Conservation (phyloP, 2,888 invertebrate genomes). For the Dasysyrphus tricinctus region DNA sequence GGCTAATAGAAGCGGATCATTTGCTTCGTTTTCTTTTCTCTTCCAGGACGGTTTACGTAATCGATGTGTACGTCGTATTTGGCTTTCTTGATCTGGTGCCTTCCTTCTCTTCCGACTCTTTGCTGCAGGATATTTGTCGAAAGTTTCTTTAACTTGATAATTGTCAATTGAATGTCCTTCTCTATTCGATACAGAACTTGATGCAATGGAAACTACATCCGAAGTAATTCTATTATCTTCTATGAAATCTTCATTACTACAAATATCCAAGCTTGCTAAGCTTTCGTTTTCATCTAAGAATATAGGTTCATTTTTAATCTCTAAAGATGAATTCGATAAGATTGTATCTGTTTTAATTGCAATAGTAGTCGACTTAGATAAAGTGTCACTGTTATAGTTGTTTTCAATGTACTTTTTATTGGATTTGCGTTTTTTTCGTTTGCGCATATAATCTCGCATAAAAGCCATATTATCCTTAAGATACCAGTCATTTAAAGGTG, state of each 20-base stretch:
- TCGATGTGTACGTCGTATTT: not conserved
- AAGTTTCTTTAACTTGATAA: not conserved
- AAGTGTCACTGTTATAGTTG: not conserved
- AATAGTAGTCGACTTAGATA: not conserved
- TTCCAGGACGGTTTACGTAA: not conserved
- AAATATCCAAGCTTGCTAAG: not conserved
- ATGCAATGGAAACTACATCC: not conserved
- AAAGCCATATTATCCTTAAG: slow-evolving; percentile 9
- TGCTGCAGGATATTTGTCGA: not conserved
- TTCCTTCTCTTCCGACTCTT: not conserved
- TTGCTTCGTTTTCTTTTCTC: not conserved
- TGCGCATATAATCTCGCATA: not conserved
- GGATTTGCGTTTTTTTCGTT: not conserved
- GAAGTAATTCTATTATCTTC: not conserved
- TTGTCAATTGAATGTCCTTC: not conserved
- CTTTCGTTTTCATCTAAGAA: not conserved
- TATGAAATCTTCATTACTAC: not conserved
- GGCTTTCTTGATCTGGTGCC: not conserved
- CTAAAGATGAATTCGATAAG: not conserved
- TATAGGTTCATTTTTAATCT: not conserved
- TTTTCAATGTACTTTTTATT: not conserved
- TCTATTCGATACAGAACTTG: not conserved
- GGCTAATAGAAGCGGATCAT: not conserved
- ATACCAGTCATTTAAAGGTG: not conserved
- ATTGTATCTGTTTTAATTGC: not conserved